Evolutionary conservation across 2,888 invertebrate species (phyloP).

Genomic region (Sinopyrophorus schimmeli): DNA sequence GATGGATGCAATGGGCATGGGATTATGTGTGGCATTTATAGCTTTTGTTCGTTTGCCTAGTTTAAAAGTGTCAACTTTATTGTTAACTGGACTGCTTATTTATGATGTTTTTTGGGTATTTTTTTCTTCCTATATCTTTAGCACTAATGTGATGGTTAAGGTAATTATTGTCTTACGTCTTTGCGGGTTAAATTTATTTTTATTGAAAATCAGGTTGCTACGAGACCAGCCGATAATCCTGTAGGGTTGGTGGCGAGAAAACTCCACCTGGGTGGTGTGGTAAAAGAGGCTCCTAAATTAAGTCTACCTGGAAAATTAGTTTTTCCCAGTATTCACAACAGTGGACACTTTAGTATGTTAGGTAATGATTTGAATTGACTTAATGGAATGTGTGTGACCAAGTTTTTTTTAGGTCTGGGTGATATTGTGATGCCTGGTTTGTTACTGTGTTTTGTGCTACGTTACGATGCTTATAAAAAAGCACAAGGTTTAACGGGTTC

Average conservation of each 20-base stretch:
- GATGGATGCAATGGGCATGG: slow-evolving; percentile 99
- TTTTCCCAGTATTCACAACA: slow-evolving; percentile 95
- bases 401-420: slow-evolving; percentile 64
- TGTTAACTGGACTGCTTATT: slow-evolving; percentile 89
- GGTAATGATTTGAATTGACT: slow-evolving; percentile 48
- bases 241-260: slow-evolving; percentile 92
- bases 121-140: slow-evolving; percentile 97
- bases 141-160: slow-evolving; percentile 98
- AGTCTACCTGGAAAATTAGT: slow-evolving; percentile 96
- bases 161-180: slow-evolving; percentile 33
- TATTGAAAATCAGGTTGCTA: slow-evolving; percentile 65
- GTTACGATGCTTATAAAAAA: slow-evolving; percentile 97
- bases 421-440: slow-evolving; percentile 96
- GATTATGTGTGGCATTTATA: slow-evolving; percentile 96
- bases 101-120: slow-evolving; percentile 99
- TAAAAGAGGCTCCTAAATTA: slow-evolving; percentile 91
- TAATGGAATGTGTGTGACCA: no score
- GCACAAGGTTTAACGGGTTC: slow-evolving; percentile 64
- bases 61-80: slow-evolving; percentile 91
- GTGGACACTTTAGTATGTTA: slow-evolving; percentile 97
- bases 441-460: slow-evolving; percentile 91
- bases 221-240: slow-evolving; percentile 87
- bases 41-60: slow-evolving; percentile 95
- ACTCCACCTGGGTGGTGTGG: slow-evolving; percentile 87
- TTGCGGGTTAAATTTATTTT: neutral